These are phyloP conservation scores for Calidris pygmaea DNA, from an alignment of 2,113 vertebrate genomes.

Conservation along the genomic window DNA sequence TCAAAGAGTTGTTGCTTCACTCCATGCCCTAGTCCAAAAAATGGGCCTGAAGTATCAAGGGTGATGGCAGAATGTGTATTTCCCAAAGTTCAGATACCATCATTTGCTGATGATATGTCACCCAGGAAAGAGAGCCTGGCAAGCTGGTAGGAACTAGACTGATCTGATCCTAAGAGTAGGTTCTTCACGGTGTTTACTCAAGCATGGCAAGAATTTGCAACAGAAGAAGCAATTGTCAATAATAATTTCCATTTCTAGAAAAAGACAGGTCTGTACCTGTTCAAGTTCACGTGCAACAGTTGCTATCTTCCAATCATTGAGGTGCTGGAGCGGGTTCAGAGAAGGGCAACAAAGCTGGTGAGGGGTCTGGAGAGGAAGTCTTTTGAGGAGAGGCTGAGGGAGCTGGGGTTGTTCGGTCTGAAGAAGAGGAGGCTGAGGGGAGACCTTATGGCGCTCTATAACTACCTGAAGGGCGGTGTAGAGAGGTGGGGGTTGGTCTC, in stretches of 20 bases:
- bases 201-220: neutral
- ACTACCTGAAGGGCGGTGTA: too few relatives aligned
- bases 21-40: neutral
- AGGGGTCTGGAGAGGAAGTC: too few relatives aligned
- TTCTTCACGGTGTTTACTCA: neutral
- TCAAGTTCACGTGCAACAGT: neutral
- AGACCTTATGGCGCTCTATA: too few relatives aligned
- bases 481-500: too few relatives aligned
- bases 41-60: neutral
- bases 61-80: fast-evolving
- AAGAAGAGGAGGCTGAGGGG: too few relatives aligned
- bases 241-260: neutral
- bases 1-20: neutral
- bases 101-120: neutral
- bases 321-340: too few relatives aligned
- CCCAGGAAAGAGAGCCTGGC: neutral
- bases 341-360: too few relatives aligned
- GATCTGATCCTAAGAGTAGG: neutral
- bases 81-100: neutral
- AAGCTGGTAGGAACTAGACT: neutral
- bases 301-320: neutral
- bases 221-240: neutral
- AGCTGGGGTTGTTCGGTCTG: too few relatives aligned
- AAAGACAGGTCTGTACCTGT: neutral
- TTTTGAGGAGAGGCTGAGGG: too few relatives aligned